Percentiles rank a stretch among this genome's conserved stretches.
phyloP scores from a whole-genome alignment of 2,797 vertebrate genomes.

The Sciaenops ocellatus region DNA sequence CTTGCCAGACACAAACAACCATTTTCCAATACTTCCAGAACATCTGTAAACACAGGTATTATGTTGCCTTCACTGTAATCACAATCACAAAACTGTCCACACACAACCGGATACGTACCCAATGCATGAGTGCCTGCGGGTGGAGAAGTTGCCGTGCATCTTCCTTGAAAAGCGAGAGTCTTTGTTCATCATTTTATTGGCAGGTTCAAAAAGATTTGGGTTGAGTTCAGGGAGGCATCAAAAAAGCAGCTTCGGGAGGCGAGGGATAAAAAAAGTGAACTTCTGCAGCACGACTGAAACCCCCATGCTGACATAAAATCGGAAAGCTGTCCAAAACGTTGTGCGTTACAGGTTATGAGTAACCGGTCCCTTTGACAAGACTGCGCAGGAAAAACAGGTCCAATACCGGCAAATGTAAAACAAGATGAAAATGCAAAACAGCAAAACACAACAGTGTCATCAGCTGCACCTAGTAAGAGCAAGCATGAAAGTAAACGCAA shows the following conservation, averaged over 20 bases:
- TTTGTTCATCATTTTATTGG: constrained; percentile 83
- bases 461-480: constrained; percentile 37
- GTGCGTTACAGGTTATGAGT: constrained; percentile 17
- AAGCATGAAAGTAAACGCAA: constrained; percentile 8
- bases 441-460: constrained; percentile 35
- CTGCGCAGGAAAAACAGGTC: constrained; percentile 33
- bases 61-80: not conserved
- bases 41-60: constrained; percentile 10
- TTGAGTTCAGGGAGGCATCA: constrained; percentile 48
- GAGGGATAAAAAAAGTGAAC: constrained; percentile 37
- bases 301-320: constrained; percentile 61
- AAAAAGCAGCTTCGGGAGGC: constrained; percentile 29
- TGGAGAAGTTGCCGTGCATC: constrained; percentile 81
- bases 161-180: constrained; percentile 84
- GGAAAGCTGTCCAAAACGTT: constrained; percentile 29
- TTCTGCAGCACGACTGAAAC: constrained; percentile 32
- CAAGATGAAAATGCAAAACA: constrained; percentile 55
- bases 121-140: constrained; percentile 87
- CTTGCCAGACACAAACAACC: constrained; percentile 14
- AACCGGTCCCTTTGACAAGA: constrained; percentile 24
- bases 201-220: constrained; percentile 22
- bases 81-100: constrained; percentile 7
- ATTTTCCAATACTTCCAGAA: constrained; percentile 5
- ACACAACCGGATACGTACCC: constrained; percentile 79
- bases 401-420: constrained; percentile 50